Conservation (phyloP, 1,140 invertebrate genomes). For the Drosophila lacteicornis region DNA sequence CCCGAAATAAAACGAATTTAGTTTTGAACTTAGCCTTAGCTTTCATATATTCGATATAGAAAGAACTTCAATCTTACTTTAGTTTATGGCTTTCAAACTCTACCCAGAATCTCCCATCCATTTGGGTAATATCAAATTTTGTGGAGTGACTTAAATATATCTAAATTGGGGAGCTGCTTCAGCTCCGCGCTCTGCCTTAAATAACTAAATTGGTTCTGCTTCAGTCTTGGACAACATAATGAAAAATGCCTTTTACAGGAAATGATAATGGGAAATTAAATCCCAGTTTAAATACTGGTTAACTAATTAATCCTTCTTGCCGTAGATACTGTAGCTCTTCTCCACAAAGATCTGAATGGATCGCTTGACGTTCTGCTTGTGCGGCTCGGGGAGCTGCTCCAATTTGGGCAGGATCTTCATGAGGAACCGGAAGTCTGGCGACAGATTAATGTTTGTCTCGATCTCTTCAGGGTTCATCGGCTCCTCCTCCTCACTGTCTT, state of each 20-base stretch:
- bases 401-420: constrained; percentile 81
- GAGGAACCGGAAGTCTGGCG: constrained; percentile 78
- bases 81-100: constrained; percentile 34
- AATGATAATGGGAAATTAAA: constrained; percentile 11
- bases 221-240: constrained; percentile 71
- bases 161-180: constrained; percentile 27
- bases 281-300: constrained; percentile 6
- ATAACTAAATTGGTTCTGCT: constrained; percentile 52
- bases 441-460: constrained; percentile 79
- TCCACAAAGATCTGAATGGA: constrained; percentile 80
- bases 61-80: constrained; percentile 22
- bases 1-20: constrained; percentile 1
- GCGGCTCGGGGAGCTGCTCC: constrained; percentile 78
- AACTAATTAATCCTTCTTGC: constrained; percentile 55
- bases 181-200: constrained; percentile 23
- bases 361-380: constrained; percentile 77
- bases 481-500: constrained; percentile 12
- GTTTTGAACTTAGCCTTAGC: constrained; percentile 18
- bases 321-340: constrained; percentile 74
- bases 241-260: constrained; percentile 39
- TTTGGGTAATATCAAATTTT: constrained; percentile 39
- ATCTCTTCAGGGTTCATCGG: constrained; percentile 27
- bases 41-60: constrained; percentile 45
- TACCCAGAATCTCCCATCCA: constrained; percentile 21
- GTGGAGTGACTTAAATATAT: constrained; percentile 12